These are phyloP conservation scores for Intellagama lesueurii DNA, from an alignment of 2,797 vertebrate species.

Conservation along the genomic window DNA sequence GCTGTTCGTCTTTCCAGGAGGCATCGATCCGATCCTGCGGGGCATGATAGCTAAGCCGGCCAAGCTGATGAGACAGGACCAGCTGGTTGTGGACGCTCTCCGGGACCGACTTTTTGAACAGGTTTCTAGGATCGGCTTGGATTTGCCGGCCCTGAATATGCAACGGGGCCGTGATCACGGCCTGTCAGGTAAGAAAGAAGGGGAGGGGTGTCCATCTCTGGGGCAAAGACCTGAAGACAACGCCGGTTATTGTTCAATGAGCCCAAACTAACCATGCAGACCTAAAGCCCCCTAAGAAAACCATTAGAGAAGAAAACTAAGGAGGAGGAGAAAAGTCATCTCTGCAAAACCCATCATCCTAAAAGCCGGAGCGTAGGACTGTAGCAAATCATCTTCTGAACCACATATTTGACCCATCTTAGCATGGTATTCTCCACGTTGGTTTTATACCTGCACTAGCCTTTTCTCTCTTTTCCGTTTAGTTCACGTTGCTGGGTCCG, in stretches of 20 bases:
- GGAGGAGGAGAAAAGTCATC: too few relatives aligned
- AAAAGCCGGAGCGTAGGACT: too few relatives aligned
- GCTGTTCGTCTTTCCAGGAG: constrained; percentile 73
- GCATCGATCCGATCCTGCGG: constrained; percentile 87
- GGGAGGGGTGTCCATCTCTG: not conserved
- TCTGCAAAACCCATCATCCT: too few relatives aligned
- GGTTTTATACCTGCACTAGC: too few relatives aligned
- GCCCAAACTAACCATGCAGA: not conserved
- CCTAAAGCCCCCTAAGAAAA: not conserved
- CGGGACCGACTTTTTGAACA: constrained; percentile 83
- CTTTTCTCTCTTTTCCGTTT: too few relatives aligned
- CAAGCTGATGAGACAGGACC: constrained; percentile 76
- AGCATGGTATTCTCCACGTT: too few relatives aligned
- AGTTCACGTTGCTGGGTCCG: too few relatives aligned
- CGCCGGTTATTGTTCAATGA: not conserved
- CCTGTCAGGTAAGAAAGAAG: constrained; percentile 79
- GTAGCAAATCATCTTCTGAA: too few relatives aligned
- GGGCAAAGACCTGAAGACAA: not conserved
- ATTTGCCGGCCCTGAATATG: constrained; percentile 87
- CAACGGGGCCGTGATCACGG: constrained; percentile 86
- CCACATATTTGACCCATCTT: too few relatives aligned
- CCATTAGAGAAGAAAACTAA: not conserved
- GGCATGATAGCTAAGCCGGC: constrained; percentile 83
- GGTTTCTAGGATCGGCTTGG: constrained; percentile 76
- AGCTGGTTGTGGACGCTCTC: constrained; percentile 83